phyloP scores from a whole-genome alignment of 2,797 vertebrate species.

The Oreonectes daqikongensis region DNA sequence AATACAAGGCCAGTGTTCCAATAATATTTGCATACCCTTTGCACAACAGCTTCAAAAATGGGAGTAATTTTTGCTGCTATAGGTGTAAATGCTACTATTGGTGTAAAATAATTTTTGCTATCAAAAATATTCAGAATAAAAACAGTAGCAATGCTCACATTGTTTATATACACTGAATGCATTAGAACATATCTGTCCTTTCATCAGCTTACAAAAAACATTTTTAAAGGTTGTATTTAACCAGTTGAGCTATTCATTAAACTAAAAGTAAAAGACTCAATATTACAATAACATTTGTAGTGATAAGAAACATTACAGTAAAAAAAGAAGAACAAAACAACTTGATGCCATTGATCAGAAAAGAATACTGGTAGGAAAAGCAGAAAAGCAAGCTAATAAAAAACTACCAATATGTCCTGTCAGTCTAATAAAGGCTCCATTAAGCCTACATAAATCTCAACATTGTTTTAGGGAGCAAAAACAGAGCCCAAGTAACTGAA shows the following conservation, averaged over 20 bases:
- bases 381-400: neutral
- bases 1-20: neutral
- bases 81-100: neutral
- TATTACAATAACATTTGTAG: neutral
- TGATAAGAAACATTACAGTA: neutral
- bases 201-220: neutral
- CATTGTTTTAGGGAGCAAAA: neutral
- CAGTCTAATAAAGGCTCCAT: neutral
- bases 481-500: constrained; percentile 15
- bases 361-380: neutral
- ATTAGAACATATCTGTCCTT: neutral
- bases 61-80: neutral
- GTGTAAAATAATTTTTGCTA: no score
- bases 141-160: no score
- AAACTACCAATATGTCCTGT: neutral
- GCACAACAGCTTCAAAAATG: neutral
- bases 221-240: neutral
- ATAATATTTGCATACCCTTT: constrained; percentile 16
- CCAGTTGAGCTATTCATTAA: no score
- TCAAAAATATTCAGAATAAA: no score
- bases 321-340: no score
- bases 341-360: neutral
- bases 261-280: neutral
- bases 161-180: neutral
- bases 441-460: neutral